These are phyloP conservation scores for Drosophila subsilvestris DNA, from an alignment of 2,888 invertebrate species.

Conservation along the genomic window DNA sequence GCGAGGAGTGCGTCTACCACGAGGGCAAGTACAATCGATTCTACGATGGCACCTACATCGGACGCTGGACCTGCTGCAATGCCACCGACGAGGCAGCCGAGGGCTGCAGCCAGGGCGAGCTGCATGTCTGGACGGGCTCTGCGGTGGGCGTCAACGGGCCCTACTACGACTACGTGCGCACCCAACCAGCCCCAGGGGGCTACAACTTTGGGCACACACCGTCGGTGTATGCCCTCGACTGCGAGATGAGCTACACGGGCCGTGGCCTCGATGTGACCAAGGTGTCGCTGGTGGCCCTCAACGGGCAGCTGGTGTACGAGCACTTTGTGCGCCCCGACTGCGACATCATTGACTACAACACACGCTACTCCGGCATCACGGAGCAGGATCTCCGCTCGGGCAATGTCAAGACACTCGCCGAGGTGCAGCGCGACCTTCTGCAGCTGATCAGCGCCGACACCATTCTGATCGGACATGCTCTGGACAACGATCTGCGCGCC, in stretches of 20 bases:
- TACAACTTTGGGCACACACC: not conserved
- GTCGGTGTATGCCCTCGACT: conserved; percentile 93
- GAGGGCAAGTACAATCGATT: conserved; percentile 90
- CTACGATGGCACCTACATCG: conserved; percentile 45
- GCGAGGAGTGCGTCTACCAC: conserved; percentile 93
- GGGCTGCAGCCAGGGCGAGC: conserved; percentile 88
- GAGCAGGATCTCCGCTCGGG: conserved; percentile 87
- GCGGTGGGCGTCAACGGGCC: conserved; percentile 90
- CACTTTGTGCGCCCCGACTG: conserved; percentile 92
- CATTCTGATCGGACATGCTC: conserved; percentile 96
- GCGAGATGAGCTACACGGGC: conserved; percentile 98
- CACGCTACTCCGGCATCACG: conserved; percentile 96
- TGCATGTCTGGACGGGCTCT: conserved; percentile 92
- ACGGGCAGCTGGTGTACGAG: conserved; percentile 92
- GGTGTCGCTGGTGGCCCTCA: conserved; percentile 91
- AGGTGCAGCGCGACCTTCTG: conserved; percentile 94
- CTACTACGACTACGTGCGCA: conserved; percentile 88
- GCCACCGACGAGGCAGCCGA: conserved; percentile 75
- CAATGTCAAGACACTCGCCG: conserved; percentile 88
- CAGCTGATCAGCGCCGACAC: conserved; percentile 92
- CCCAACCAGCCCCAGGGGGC: conserved; percentile 79
- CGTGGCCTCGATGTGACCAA: conserved; percentile 94
- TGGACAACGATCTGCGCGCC: conserved; percentile 96
- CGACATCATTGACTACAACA: conserved; percentile 96
- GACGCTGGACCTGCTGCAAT: conserved; percentile 88